Base-by-base conservation (phyloP, 2,888 invertebrate species). In the Ennomos erosarius region DNA sequence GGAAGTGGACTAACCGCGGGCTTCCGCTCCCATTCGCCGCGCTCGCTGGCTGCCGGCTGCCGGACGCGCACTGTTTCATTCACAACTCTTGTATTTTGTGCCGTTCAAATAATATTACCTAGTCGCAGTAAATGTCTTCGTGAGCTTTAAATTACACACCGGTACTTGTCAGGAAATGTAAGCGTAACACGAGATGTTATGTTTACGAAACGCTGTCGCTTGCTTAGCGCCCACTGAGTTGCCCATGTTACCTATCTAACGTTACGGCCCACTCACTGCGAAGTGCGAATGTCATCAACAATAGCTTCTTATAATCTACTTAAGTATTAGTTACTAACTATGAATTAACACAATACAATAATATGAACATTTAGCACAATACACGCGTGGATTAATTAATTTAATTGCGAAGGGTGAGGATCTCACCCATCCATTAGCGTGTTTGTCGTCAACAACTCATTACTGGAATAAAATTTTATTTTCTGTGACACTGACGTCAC, bases 1-100 rank as follows among this genome's bases (percentile, higher is more conserved):
- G 92, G 92, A 92, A 92, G 92, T 92, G 90, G 88, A 90, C 88
- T 92, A 92, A 92, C 92, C 92, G 90, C 91, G 85, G 80, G 87
- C 83, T 90, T 92, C 92, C 92, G 92, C 91, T 92, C 92, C 89
- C 92, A 92, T 90, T 92, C 88, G 91, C 82, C 75, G 74, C 73
- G 56, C 58, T 53, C 53, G 66, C 55, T 59, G 39, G 57, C 56
- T 64, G 78, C 76, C 84, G 84, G 82, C 56, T 62, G 78, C 76
- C 84, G 84, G 82, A 81, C 84, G 86, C 85, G 81, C 84, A 81
- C 85, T 85, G 87, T 87, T 88, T 87, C 87, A 87, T 89, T 90
- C 88, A 86, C 78, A 73, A 79, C 79, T 78, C 77, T 79, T 75
- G 80, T 81, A 82, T 85, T 86, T 83, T 81, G 78, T 82, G 75